Base-by-base conservation (phyloP, 2,797 vertebrate genomes). In the Cryptoprocta ferox region DNA sequence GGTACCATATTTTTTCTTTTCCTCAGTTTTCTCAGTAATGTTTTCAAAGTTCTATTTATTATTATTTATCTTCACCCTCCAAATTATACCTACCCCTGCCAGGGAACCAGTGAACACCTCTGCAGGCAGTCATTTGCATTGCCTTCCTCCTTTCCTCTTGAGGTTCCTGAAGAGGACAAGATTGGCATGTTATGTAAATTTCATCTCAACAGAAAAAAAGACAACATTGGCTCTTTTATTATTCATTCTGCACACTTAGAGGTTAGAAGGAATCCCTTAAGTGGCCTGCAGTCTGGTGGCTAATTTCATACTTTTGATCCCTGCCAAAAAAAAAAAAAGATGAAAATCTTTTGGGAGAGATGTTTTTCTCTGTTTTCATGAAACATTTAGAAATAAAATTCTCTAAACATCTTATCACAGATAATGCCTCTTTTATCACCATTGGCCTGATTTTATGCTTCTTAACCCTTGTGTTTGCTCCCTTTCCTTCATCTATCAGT, bases 261-360 rank as follows among this genome's bases (percentile, higher is more conserved):
- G 80, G 24, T 87, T 87, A 83, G 37, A 24, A 78, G 26, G 37
- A 71, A 80, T 95, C 28, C 18, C 9, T 90, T 73, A 92, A n/a
- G 5, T 59, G 48, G 24, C 24, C 42, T 83, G n/a, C 4, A 26
- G 6, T 63, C 14, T 65, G 26, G 16, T 71, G 66, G 48, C 59
- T 89, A 83, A 93, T 94, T 97, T 97, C 42, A 83, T 35, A 81
- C 30, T 80, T 89, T 66, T 76, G 13, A 88, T 88, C 53, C 59
- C 39, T 92, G 68, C 4, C 4, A 65, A 78, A 66, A 94, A 21
- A 65, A 78, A 66, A 94, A 21, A 83, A 61, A 89, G 42, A 53
- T 0, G 3, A 9, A 95, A 26, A 37, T 84, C 30, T 21, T 59
- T 42, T 53, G 50, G 19, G 10, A 91, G 81, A 94, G 24, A 6